Evolutionary conservation across 2,888 invertebrate genomes (phyloP).

Genomic region (Parasteatoda lunata): DNA sequence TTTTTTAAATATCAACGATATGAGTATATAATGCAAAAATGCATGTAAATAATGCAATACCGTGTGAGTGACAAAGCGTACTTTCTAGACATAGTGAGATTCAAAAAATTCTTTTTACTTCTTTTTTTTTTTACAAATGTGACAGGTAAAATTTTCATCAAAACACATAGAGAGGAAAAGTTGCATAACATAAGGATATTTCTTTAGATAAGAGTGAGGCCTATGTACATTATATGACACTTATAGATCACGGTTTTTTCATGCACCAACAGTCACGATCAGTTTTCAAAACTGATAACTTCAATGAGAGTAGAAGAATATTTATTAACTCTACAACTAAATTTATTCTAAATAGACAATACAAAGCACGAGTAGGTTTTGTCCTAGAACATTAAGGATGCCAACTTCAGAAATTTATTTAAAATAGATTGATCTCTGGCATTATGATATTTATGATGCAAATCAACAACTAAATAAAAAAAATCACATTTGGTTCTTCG

Average conservation of each 20-base stretch:
- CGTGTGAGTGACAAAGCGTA: slow-evolving; percentile 19
- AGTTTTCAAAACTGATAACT: too few relatives aligned
- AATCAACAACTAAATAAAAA: too few relatives aligned
- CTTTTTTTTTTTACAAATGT: slow-evolving; percentile 56
- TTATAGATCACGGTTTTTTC: slow-evolving; percentile 46
- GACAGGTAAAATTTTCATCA: slow-evolving; percentile 48
- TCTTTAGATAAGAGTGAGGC: slow-evolving; percentile 12
- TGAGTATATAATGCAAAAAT: slow-evolving; percentile 27
- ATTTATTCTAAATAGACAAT: too few relatives aligned
- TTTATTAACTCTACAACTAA: too few relatives aligned
- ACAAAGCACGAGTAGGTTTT: too few relatives aligned
- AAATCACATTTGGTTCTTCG: too few relatives aligned
- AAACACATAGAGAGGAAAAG: slow-evolving; percentile 50
- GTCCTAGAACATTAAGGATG: too few relatives aligned
- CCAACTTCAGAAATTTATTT: too few relatives aligned
- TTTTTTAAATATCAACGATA: slow-evolving; percentile 12
- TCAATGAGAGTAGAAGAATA: too few relatives aligned
- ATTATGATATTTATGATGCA: too few relatives aligned
- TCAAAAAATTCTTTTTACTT: slow-evolving; percentile 29
- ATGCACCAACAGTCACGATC: neutral
- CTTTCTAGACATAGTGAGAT: slow-evolving; percentile 48
- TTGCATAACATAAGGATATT: slow-evolving; percentile 34
- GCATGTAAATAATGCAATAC: slow-evolving; percentile 5
- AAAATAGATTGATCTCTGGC: too few relatives aligned
- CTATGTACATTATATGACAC: slow-evolving; percentile 66